A percentile compares a stretch with the other conserved stretches of the same genome.
These are phyloP conservation scores for Eupithecia pulchellata DNA, from an alignment of 2,888 invertebrate species.

Conservation along the genomic window DNA sequence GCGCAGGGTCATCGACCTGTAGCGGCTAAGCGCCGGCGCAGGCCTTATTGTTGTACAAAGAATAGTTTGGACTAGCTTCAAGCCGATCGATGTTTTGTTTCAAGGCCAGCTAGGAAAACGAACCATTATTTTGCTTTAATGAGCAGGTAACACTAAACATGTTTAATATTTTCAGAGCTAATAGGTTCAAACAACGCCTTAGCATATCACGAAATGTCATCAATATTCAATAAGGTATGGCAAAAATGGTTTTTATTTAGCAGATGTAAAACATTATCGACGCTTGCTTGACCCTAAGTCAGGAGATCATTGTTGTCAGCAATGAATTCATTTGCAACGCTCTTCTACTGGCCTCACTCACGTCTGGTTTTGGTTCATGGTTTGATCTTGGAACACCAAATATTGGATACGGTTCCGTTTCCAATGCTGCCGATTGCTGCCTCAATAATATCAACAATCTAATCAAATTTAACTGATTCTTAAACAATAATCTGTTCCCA, in stretches of 20 bases:
- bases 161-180: neutral
- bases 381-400: constrained; percentile 18
- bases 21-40: constrained; percentile 76
- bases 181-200: constrained; percentile 3
- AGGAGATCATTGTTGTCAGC: neutral
- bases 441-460: neutral
- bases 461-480: neutral
- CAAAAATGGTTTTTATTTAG: neutral
- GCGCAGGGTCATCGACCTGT: constrained; percentile 67
- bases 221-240: neutral
- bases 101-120: constrained; percentile 61
- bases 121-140: constrained; percentile 37
- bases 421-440: neutral
- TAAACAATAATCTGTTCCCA: constrained; percentile 20
- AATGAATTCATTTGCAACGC: neutral
- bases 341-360: constrained; percentile 8
- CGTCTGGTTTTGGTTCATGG: constrained; percentile 11
- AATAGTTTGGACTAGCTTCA: constrained; percentile 59
- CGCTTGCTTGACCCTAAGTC: neutral
- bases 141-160: constrained; percentile 4
- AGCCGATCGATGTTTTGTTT: constrained; percentile 55
- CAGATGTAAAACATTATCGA: neutral
- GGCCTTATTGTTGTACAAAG: constrained; percentile 76
- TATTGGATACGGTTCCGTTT: constrained; percentile 6
- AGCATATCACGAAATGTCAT: neutral